phyloP scores from a whole-genome alignment of 2,113 vertebrate species.

The Perca flavescens region DNA sequence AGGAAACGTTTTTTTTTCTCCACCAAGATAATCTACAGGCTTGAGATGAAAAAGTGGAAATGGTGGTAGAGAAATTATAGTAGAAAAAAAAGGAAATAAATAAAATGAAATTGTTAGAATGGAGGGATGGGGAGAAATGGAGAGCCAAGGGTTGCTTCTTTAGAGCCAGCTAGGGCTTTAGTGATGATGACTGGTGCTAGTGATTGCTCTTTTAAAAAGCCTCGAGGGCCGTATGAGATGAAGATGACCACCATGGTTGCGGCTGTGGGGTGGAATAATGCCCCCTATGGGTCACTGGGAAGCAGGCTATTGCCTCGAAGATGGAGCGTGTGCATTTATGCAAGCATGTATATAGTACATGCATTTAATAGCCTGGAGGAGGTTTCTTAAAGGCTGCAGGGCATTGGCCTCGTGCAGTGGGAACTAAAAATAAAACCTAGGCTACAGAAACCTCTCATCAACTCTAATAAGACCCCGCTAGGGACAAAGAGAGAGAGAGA shows the following conservation, averaged over 20 bases:
- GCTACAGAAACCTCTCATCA: slow-evolving; percentile 78
- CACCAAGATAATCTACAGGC: slow-evolving; percentile 32
- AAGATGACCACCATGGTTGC: slow-evolving; percentile 31
- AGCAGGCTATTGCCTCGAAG: slow-evolving; percentile 13
- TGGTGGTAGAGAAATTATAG: slow-evolving; percentile 13
- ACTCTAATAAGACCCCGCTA: slow-evolving; percentile 76
- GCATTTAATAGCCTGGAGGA: slow-evolving; percentile 54
- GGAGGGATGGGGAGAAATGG: slow-evolving; percentile 20
- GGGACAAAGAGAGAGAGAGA: slow-evolving; percentile 48
- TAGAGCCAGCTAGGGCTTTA: slow-evolving; percentile 32
- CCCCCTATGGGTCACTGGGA: slow-evolving; percentile 47
- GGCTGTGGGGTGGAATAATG: slow-evolving; percentile 21
- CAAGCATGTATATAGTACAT: slow-evolving; percentile 40
- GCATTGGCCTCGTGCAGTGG: slow-evolving; percentile 56
- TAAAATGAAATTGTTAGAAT: slow-evolving; percentile 11
- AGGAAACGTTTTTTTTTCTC: slow-evolving; percentile 3
- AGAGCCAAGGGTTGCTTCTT: slow-evolving; percentile 35
- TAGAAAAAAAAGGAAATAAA: not conserved
- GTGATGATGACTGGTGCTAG: slow-evolving; percentile 32
- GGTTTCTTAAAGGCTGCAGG: slow-evolving; percentile 69
- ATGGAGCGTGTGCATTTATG: slow-evolving; percentile 26
- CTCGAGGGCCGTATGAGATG: slow-evolving; percentile 43
- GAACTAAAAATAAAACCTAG: slow-evolving; percentile 80
- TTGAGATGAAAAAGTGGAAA: slow-evolving; percentile 37
- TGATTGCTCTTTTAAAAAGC: slow-evolving; percentile 40